Base-by-base conservation (phyloP, 2,888 invertebrate genomes). In the Heliconius erato region DNA sequence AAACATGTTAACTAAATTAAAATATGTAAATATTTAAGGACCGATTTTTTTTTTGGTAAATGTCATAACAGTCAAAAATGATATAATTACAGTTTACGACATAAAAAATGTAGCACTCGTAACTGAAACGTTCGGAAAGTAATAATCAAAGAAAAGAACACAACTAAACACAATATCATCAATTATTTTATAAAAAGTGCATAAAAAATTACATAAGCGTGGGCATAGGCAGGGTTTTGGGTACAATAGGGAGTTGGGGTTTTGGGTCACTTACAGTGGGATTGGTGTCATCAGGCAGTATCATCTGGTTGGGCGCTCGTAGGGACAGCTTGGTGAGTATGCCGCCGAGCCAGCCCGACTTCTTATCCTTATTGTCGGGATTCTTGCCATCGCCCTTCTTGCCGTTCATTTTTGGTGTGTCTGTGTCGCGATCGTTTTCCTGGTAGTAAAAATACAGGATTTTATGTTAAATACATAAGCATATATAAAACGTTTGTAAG, bases 231-330 rank as follows among this genome's bases (percentile, higher is more conserved):
- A 87, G 84, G 28, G 87, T 72, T 23, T 63, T 59, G 63, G 32
- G 74, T 5, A 14, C 11, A 32, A 11, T n/a, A 69, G 67, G 63
- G 26, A 79, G 78, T n/a, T 12, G 2, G 40, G 26, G 81, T 26
- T 63, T n/a, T 69, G 78, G 72, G 59, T 32, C n/a, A 96, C 97
- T 97, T 96, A 98, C 98, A 85, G 98, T 96, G 85, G 98, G 99
- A 96, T 99, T 98, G 92, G 98, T 99, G 94, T 99, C 99, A 94
- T 99, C 99, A 1, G 99, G 99, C 87, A 99, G 96, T 90, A 98
- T 99, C 98, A 99, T 99, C 96, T 99, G 99, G 96, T 99, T 99
- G 94, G 98, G 98, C 72, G 98, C 97, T 87, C 98, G 98, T 80
- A 98, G 96, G 32, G 98, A 97, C 83, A 98, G 96, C 93, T 98